Evolutionary conservation across 2,888 invertebrate genomes (phyloP).

Genomic region (Ochropleura leucogaster): DNA sequence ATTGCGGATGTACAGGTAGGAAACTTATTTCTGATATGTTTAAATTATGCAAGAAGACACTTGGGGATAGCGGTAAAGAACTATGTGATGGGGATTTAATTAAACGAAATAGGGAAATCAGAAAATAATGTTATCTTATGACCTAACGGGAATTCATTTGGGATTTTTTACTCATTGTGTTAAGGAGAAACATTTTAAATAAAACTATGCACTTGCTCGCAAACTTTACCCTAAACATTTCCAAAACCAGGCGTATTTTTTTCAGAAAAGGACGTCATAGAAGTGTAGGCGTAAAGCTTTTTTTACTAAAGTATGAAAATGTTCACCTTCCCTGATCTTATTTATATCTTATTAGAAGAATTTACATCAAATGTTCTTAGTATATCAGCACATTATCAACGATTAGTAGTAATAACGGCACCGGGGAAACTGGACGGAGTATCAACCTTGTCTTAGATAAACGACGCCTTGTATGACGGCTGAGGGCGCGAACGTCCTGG

Average conservation of each 20-base stretch:
- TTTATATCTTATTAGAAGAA: slow-evolving; percentile 16
- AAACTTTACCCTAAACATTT: neutral
- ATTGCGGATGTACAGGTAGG: slow-evolving; percentile 70
- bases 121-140: neutral
- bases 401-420: slow-evolving; percentile 73
- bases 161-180: neutral
- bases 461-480: slow-evolving; percentile 70
- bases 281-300: neutral
- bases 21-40: slow-evolving; percentile 61
- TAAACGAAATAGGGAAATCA: slow-evolving; percentile 11
- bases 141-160: neutral
- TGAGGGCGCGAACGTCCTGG: slow-evolving; percentile 57
- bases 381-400: slow-evolving; percentile 65
- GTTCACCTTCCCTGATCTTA: neutral
- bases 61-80: slow-evolving; percentile 41
- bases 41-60: slow-evolving; percentile 62
- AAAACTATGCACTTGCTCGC: neutral
- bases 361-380: slow-evolving; percentile 43
- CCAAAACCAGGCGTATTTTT: neutral
- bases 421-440: slow-evolving; percentile 65
- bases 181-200: neutral
- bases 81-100: slow-evolving; percentile 30
- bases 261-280: neutral
- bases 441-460: slow-evolving; percentile 72
- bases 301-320: neutral